phyloP scores from a whole-genome alignment of 2,888 invertebrate species.

The Galerucella pusilla region DNA sequence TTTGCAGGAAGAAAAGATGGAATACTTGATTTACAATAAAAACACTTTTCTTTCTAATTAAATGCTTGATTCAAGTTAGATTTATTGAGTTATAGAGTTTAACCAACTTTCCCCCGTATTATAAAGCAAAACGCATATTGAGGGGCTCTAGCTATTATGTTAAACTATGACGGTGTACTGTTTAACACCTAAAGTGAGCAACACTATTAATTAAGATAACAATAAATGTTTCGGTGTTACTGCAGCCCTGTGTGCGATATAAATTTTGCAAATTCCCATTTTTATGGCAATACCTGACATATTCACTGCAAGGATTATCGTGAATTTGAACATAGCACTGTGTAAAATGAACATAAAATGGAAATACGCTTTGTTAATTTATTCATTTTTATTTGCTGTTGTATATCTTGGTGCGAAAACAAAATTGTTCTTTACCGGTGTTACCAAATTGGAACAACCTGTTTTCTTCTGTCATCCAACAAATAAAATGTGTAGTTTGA shows the following conservation, averaged over 20 bases:
- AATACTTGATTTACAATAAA: too few relatives aligned
- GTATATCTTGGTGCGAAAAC: not conserved
- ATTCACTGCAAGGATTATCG: slow-evolving; percentile 38
- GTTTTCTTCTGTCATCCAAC: not conserved
- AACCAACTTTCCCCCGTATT: not conserved
- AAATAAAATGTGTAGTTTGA: too few relatives aligned
- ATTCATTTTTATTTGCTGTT: slow-evolving; percentile 9
- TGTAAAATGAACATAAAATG: slow-evolving; percentile 34
- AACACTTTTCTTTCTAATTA: too few relatives aligned
- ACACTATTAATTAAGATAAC: slow-evolving; percentile 45
- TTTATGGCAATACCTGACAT: slow-evolving; percentile 39
- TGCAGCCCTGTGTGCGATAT: slow-evolving; percentile 34
- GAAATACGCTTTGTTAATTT: slow-evolving; percentile 31
- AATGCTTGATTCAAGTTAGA: too few relatives aligned
- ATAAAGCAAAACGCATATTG: slow-evolving; percentile 2
- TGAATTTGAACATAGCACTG: slow-evolving; percentile 33
- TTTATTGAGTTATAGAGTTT: not conserved
- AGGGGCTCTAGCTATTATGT: slow-evolving; percentile 34
- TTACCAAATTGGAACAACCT: not conserved
- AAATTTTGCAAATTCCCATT: slow-evolving; percentile 44
- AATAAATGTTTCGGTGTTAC: slow-evolving; percentile 41
- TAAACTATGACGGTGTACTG: slow-evolving; percentile 34
- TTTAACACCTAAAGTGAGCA: slow-evolving; percentile 44
- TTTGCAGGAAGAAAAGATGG: too few relatives aligned
- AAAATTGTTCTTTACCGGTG: not conserved